Percentiles rank a stretch among this genome's conserved stretches.
Evolutionary conservation across 2,888 invertebrate genomes (phyloP).

Genomic region (Apotomis capreana): DNA sequence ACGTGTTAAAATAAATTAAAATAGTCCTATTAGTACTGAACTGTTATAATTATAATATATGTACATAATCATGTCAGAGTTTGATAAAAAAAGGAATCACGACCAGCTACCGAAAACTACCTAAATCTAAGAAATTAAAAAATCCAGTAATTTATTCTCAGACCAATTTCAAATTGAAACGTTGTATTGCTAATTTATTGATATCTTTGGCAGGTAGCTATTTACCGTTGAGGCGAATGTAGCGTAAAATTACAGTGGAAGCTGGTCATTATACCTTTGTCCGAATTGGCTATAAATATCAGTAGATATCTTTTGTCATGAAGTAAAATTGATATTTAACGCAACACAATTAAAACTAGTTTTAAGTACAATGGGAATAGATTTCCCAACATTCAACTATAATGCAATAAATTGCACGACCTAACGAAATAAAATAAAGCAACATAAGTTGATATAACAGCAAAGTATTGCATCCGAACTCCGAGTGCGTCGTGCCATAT

Average conservation of each 20-base stretch:
- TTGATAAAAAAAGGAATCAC: slow-evolving; percentile 55
- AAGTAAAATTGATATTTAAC: slow-evolving; percentile 47
- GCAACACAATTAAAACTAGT: slow-evolving; percentile 42
- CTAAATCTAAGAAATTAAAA: slow-evolving; percentile 47
- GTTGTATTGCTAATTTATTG: slow-evolving; percentile 47
- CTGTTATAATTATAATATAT: slow-evolving; percentile 23
- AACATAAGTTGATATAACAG: slow-evolving; percentile 54
- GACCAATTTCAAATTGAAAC: slow-evolving; percentile 46
- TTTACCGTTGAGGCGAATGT: slow-evolving; percentile 28
- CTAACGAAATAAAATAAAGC: slow-evolving; percentile 53
- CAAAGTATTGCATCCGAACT: slow-evolving; percentile 59
- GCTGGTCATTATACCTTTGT: slow-evolving; percentile 62
- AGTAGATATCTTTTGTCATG: slow-evolving; percentile 58
- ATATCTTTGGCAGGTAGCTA: slow-evolving; percentile 42
- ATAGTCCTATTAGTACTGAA: slow-evolving; percentile 47
- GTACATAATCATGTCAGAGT: slow-evolving; percentile 49
- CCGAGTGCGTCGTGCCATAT: slow-evolving; percentile 72
- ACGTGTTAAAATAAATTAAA: slow-evolving; percentile 58
- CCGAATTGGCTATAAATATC: slow-evolving; percentile 54
- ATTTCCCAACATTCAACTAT: slow-evolving; percentile 37
- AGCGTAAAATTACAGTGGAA: slow-evolving; percentile 22
- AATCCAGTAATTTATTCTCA: slow-evolving; percentile 49
- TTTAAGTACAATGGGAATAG: slow-evolving; percentile 65
- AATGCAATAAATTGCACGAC: slow-evolving; percentile 40
- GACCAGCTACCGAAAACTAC: slow-evolving; percentile 52